phyloP scores from a whole-genome alignment of 1,140 invertebrate species.

The Campodea augens region DNA sequence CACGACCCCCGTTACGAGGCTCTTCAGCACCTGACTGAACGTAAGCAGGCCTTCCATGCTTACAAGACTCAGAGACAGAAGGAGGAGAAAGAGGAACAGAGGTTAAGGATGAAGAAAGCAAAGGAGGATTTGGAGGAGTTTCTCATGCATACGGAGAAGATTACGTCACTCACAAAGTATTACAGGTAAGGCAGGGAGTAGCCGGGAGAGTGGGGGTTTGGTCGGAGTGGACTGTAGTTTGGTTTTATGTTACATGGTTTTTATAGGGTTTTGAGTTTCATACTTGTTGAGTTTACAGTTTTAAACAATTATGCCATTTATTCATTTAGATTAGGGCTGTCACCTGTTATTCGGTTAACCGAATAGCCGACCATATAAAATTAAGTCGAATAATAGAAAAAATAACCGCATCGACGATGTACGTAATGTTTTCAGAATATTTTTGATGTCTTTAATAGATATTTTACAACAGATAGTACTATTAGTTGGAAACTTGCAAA shows the following conservation, averaged over 20 bases:
- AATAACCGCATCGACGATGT: too few relatives aligned
- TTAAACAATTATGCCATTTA: conserved; percentile 2
- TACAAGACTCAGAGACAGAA: conserved; percentile 95
- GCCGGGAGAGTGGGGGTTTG: too few relatives aligned
- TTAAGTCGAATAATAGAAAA: too few relatives aligned
- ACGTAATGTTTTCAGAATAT: too few relatives aligned
- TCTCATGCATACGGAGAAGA: conserved; percentile 68
- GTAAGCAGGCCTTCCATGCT: conserved; percentile 95
- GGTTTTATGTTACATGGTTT: neutral
- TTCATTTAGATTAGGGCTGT: too few relatives aligned
- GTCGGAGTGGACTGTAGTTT: too few relatives aligned
- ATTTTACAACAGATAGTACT: too few relatives aligned
- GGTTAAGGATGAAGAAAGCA: conserved; percentile 80
- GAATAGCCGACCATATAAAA: too few relatives aligned
- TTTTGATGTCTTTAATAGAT: too few relatives aligned
- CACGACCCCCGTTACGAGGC: conserved; percentile 81
- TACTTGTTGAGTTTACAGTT: neutral
- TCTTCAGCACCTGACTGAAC: conserved; percentile 89
- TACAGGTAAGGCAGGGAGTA: too few relatives aligned
- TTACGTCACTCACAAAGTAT: conserved; percentile 80
- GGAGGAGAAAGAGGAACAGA: conserved; percentile 90
- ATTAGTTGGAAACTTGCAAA: too few relatives aligned
- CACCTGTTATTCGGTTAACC: too few relatives aligned
- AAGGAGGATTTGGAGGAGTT: conserved; percentile 95
- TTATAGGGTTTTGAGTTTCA: neutral